phyloP scores from a whole-genome alignment of 2,888 invertebrate species.

The Drosophila setosimentum region DNA sequence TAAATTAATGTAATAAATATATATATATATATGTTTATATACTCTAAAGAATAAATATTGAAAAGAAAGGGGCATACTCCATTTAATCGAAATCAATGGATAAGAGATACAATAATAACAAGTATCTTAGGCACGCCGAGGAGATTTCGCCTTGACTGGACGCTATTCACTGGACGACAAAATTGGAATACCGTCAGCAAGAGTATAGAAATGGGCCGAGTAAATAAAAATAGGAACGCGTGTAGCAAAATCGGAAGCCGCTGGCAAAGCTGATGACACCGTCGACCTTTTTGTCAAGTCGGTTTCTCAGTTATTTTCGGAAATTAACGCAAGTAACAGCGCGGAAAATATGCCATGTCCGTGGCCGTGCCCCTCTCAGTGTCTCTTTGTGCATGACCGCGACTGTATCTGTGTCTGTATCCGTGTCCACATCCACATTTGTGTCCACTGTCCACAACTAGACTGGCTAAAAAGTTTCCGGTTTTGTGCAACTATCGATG shows the following conservation, averaged over 20 bases:
- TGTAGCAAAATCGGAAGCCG: constrained; percentile 57
- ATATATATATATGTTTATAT: too few species aligned
- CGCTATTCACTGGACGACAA: constrained; percentile 8
- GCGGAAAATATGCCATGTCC: constrained; percentile 76
- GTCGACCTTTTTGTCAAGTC: constrained; percentile 41
- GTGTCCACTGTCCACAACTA: constrained; percentile 19
- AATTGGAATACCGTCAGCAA: neutral
- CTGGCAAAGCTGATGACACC: constrained; percentile 42
- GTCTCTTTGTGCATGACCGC: neutral
- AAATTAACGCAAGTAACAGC: constrained; percentile 76
- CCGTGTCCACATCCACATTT: constrained; percentile 4
- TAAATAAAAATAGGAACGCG: constrained; percentile 64
- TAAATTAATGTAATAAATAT: neutral
- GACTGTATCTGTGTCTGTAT: constrained; percentile 1
- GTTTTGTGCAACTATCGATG: constrained; percentile 41
- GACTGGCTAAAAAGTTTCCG: constrained; percentile 28
- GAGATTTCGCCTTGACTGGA: neutral
- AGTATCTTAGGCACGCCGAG: neutral
- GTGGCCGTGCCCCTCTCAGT: constrained; percentile 26
- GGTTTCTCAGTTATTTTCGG: constrained; percentile 29
- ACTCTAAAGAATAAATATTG: neutral
- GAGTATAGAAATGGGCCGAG: constrained; percentile 49
- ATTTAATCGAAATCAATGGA: neutral
- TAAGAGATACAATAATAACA: neutral
- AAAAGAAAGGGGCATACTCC: neutral